Conservation (phyloP, 2,888 invertebrate species). For the Diarsia dahlii region DNA sequence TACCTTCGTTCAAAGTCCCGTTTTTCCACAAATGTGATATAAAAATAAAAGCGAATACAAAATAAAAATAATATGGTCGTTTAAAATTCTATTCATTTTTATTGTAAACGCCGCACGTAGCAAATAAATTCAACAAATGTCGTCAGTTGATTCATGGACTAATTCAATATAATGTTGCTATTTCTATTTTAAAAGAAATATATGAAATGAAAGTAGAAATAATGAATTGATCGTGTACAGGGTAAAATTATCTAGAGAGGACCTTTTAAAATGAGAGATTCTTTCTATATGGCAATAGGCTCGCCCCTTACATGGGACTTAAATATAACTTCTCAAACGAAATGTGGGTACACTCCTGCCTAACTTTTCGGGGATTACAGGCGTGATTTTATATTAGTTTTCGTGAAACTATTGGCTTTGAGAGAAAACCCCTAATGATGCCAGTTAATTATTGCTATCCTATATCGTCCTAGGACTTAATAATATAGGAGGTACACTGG, state of each 20-base stretch:
- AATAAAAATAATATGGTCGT: not conserved
- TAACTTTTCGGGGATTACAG: too few species aligned
- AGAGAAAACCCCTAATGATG: too few species aligned
- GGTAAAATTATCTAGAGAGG: not conserved
- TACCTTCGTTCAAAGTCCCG: not conserved
- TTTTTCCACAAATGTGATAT: not conserved
- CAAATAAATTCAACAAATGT: conserved; percentile 29
- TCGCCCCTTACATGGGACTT: too few species aligned
- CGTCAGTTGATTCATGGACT: conserved; percentile 26
- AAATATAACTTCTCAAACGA: too few species aligned
- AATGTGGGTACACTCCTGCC: too few species aligned
- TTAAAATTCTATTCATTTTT: conserved; percentile 26
- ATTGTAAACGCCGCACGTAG: conserved; percentile 15
- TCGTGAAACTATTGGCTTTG: too few species aligned
- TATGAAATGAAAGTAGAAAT: conserved; percentile 20
- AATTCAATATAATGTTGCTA: conserved; percentile 10
- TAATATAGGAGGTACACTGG: too few species aligned
- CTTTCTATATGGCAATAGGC: too few species aligned
- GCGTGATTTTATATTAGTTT: too few species aligned
- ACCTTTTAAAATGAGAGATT: not conserved
- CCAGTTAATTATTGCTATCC: too few species aligned
- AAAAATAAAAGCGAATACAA: conserved; percentile 1
- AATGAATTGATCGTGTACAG: not conserved
- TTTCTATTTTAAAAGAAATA: conserved; percentile 9
- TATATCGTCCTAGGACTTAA: too few species aligned